phyloP scores from a whole-genome alignment of 1,140 invertebrate genomes.

The Trichoplusia ni region DNA sequence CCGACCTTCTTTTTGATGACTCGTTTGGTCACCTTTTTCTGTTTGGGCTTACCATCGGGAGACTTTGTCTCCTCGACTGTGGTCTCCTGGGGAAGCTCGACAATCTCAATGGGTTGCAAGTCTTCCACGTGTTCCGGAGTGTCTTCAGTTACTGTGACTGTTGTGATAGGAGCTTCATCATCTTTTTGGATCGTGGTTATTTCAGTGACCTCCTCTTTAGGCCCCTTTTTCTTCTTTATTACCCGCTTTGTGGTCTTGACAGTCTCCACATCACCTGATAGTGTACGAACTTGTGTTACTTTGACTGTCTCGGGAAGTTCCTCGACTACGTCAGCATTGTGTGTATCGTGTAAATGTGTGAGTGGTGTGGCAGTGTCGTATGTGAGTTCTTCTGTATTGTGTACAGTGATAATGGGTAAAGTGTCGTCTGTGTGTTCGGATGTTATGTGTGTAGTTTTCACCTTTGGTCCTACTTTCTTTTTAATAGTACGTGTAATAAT shows the following conservation, averaged over 20 bases:
- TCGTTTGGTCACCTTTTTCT: constrained; percentile 50
- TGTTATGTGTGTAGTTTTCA: constrained; percentile 55
- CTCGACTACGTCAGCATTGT: constrained; percentile 46
- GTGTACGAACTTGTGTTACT: constrained; percentile 57
- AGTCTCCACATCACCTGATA: constrained; percentile 63
- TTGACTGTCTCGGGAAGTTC: constrained; percentile 67
- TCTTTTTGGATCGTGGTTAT: constrained; percentile 76
- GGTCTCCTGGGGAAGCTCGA: constrained; percentile 35
- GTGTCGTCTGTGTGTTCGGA: constrained; percentile 55
- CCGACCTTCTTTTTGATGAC: constrained; percentile 51
- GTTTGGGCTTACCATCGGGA: constrained; percentile 45
- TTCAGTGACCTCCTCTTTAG: constrained; percentile 73
- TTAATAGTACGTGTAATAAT: constrained; percentile 66
- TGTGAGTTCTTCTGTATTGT: constrained; percentile 47
- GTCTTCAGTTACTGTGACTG: not conserved
- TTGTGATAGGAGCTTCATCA: not conserved
- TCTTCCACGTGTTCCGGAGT: not conserved
- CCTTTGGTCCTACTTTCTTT: constrained; percentile 47
- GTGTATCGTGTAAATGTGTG: constrained; percentile 37
- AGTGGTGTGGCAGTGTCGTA: constrained; percentile 38
- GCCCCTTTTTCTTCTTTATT: constrained; percentile 68
- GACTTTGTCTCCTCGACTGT: constrained; percentile 36
- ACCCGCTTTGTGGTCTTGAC: constrained; percentile 61
- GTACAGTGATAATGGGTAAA: constrained; percentile 36
- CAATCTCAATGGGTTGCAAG: not conserved